These are phyloP conservation scores for Bungarus multicinctus DNA, from an alignment of 2,113 vertebrate genomes.

Conservation along the genomic window DNA sequence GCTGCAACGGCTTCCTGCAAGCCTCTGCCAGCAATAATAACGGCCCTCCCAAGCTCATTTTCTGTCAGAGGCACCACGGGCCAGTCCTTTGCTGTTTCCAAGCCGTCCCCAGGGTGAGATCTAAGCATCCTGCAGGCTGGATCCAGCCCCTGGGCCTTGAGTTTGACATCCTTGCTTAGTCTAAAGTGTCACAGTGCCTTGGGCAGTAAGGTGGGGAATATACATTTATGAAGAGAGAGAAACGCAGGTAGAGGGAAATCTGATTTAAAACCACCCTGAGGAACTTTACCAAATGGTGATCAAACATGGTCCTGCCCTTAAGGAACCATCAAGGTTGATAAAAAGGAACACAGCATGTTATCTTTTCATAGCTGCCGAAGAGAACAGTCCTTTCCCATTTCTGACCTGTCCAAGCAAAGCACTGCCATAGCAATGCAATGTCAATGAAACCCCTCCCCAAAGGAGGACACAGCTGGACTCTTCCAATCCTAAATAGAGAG, in stretches of 20 bases:
- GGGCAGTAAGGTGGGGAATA: not conserved
- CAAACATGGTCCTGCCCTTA: not conserved
- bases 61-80: no score
- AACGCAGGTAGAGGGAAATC: not conserved
- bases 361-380: not conserved
- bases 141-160: no score
- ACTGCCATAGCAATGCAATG: not conserved
- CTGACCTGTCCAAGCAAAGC: not conserved
- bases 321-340: not conserved
- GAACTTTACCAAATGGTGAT: not conserved
- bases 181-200: not conserved
- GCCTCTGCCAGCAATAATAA: no score
- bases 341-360: not conserved
- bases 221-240: not conserved
- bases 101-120: no score
- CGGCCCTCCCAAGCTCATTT: no score
- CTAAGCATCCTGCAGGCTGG: no score
- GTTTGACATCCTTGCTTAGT: not conserved
- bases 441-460: not conserved
- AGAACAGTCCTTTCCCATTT: not conserved
- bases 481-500: not conserved
- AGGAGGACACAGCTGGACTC: not conserved
- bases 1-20: no score
- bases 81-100: no score
- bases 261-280: not conserved